Percentiles rank a stretch among this genome's conserved stretches.
Conservation (phyloP, 2,888 invertebrate species). For the Coelinius sp. region DNA sequence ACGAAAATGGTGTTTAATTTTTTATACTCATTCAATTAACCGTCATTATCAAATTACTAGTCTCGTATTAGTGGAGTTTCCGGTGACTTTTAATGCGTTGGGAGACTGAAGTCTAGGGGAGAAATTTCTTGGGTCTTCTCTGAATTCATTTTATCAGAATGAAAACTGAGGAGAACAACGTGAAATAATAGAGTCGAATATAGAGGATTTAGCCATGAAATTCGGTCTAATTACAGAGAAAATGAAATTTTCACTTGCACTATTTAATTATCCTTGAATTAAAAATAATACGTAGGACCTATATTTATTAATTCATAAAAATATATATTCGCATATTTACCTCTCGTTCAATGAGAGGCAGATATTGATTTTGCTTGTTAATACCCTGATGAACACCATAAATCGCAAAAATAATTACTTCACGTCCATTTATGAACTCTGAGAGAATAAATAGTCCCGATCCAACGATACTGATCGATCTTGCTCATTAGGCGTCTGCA, state of each 20-base stretch:
- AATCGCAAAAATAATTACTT: conserved; percentile 18
- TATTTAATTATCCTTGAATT: no score
- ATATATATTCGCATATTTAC: background rate
- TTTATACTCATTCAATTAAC: conserved; percentile 20
- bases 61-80: conserved; percentile 14
- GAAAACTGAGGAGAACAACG: background rate
- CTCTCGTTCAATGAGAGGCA: background rate
- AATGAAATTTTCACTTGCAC: no score
- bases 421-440: conserved; percentile 21
- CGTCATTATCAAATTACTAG: background rate
- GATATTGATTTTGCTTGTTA: conserved; percentile 3
- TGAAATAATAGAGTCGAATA: background rate
- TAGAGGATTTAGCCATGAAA: background rate
- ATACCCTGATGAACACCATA: conserved; percentile 3
- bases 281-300: no score
- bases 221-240: background rate
- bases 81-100: conserved; percentile 27
- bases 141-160: conserved; percentile 27
- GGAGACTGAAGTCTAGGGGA: background rate
- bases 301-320: no score
- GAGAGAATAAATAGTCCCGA: conserved; percentile 23
- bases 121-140: conserved; percentile 15
- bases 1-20: conserved; percentile 11
- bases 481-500: conserved; percentile 31
- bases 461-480: conserved; percentile 32